phyloP scores from a whole-genome alignment of 2,888 invertebrate genomes.

The Cryptophagus acutangulus region DNA sequence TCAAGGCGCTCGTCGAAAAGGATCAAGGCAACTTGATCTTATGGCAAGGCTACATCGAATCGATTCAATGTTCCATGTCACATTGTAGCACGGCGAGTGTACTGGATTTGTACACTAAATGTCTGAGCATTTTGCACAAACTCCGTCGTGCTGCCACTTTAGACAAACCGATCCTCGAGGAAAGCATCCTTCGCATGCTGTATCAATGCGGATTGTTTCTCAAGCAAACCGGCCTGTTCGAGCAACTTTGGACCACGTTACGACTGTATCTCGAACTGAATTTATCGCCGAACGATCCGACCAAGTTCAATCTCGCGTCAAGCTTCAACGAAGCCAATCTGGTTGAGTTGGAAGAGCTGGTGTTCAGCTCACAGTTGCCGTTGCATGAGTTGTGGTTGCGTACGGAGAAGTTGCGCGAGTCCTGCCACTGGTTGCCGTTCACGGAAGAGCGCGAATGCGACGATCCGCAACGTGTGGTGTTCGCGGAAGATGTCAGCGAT shows the following conservation, averaged over 20 bases:
- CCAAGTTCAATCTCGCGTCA: constrained; percentile 30
- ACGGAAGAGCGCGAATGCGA: constrained; percentile 48
- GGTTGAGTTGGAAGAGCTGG: constrained; percentile 59
- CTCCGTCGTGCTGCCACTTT: constrained; percentile 39
- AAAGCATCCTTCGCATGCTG: constrained; percentile 47
- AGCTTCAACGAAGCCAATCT: constrained; percentile 49
- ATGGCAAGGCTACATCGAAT: constrained; percentile 54
- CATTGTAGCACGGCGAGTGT: constrained; percentile 58
- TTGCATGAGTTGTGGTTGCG: constrained; percentile 70
- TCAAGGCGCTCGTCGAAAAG: constrained; percentile 50
- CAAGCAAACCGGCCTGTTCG: constrained; percentile 69
- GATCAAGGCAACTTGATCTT: constrained; percentile 49
- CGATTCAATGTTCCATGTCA: constrained; percentile 56
- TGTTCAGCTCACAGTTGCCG: constrained; percentile 60
- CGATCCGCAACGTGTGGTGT: constrained; percentile 63
- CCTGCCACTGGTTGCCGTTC: constrained; percentile 64
- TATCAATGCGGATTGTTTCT: constrained; percentile 57
- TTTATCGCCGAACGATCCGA: constrained; percentile 44
- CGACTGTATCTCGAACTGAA: constrained; percentile 65
- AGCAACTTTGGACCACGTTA: constrained; percentile 68
- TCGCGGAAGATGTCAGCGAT: constrained; percentile 59
- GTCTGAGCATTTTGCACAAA: constrained; percentile 48
- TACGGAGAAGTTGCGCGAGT: constrained; percentile 67
- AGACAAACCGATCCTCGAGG: constrained; percentile 42
- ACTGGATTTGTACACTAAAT: constrained; percentile 53